These are phyloP conservation scores for Nipponacmea schrenckii DNA, from an alignment of 2,888 invertebrate genomes.

Conservation along the genomic window DNA sequence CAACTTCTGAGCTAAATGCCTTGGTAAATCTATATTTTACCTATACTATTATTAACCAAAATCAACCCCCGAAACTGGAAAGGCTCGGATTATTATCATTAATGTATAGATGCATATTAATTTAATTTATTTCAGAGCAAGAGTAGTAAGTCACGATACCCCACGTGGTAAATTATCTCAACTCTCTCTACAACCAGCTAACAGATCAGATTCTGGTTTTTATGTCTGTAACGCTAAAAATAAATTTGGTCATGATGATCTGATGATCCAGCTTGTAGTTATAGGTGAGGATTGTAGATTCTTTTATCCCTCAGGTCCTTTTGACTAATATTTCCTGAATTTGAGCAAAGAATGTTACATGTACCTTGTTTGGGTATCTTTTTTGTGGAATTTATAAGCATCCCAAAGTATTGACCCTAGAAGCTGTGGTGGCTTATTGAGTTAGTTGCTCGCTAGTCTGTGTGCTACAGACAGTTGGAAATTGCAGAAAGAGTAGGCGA, in stretches of 20 bases:
- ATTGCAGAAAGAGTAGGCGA: too few species aligned
- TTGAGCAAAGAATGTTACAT: neutral
- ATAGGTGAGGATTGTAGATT: constrained; percentile 76
- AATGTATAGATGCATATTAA: too few species aligned
- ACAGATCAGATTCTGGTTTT: constrained; percentile 87
- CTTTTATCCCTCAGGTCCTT: neutral
- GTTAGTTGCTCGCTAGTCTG: too few species aligned
- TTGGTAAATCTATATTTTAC: too few species aligned
- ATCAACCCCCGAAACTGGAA: too few species aligned
- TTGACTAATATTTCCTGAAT: neutral
- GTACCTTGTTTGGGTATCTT: neutral
- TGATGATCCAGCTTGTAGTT: constrained; percentile 88
- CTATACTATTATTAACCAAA: too few species aligned
- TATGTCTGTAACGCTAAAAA: constrained; percentile 90
- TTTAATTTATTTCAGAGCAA: constrained; percentile 21
- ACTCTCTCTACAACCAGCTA: constrained; percentile 84
- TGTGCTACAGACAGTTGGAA: too few species aligned
- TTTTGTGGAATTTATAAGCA: neutral
- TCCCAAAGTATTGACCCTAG: too few species aligned
- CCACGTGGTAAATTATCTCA: constrained; percentile 75
- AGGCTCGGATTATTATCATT: too few species aligned
- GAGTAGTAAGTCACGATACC: constrained; percentile 47
- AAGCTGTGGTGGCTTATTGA: too few species aligned
- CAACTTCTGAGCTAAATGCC: too few species aligned
- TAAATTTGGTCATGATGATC: constrained; percentile 89